These are phyloP conservation scores for Troilus luridus DNA, from an alignment of 2,888 invertebrate species.

Conservation along the genomic window DNA sequence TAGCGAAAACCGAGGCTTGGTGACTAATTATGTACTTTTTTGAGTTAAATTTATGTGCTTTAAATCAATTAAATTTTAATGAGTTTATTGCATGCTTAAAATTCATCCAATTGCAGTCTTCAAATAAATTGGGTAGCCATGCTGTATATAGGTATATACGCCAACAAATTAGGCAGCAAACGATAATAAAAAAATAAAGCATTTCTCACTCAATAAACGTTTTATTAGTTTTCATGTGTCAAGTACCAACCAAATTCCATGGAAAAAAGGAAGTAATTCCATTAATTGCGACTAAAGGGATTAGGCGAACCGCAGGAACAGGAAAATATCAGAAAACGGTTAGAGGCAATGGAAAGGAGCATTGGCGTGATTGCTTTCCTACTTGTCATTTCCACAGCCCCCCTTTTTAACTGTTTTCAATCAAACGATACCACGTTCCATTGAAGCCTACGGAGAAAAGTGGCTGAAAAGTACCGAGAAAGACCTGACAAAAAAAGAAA, in stretches of 20 bases:
- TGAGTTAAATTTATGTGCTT: no score
- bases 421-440: slow-evolving; percentile 41
- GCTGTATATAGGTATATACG: no score
- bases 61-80: no score
- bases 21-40: no score
- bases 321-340: not conserved
- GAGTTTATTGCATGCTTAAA: no score
- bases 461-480: slow-evolving; percentile 37
- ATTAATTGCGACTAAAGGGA: not conserved
- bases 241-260: not conserved
- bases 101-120: no score
- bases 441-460: slow-evolving; percentile 42
- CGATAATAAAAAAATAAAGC: no score
- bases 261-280: not conserved
- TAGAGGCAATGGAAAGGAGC: not conserved
- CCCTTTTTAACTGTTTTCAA: slow-evolving; percentile 44
- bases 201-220: no score
- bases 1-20: no score
- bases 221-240: not conserved
- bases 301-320: not conserved
- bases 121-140: no score
- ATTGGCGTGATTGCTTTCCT: slow-evolving; percentile 2
- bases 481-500: slow-evolving; percentile 14
- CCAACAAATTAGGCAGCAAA: no score
- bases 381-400: not conserved